phyloP scores from a whole-genome alignment of 2,797 vertebrate species.

The Ataeniobius toweri region DNA sequence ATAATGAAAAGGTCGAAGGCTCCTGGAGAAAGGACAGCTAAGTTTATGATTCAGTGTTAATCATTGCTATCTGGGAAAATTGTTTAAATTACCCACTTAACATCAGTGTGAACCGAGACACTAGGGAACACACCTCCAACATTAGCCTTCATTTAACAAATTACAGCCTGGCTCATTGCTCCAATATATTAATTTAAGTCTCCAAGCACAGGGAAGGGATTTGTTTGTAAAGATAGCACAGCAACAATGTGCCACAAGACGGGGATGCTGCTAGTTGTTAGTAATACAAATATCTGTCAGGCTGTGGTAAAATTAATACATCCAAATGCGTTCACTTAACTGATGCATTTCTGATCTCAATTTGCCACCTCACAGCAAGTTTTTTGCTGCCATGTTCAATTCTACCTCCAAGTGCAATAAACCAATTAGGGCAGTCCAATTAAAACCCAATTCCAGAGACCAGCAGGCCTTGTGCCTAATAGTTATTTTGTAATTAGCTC shows the following conservation, averaged over 20 bases:
- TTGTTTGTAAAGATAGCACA: slow-evolving; percentile 39
- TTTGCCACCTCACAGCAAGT: slow-evolving; percentile 55
- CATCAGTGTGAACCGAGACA: slow-evolving; percentile 63
- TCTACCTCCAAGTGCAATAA: slow-evolving; percentile 72
- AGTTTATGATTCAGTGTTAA: slow-evolving; percentile 50
- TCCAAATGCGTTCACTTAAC: slow-evolving; percentile 9
- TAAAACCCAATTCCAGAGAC: slow-evolving; percentile 81
- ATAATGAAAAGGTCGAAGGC: slow-evolving; percentile 54
- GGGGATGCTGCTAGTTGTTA: slow-evolving; percentile 39
- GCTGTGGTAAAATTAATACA: slow-evolving; percentile 28
- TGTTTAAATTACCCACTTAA: slow-evolving; percentile 69
- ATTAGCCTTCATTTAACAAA: slow-evolving; percentile 73
- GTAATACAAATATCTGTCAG: slow-evolving; percentile 46
- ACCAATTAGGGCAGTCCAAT: slow-evolving; percentile 81
- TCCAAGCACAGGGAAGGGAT: slow-evolving; percentile 23
- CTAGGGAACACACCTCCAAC: slow-evolving; percentile 57
- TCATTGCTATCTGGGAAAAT: slow-evolving; percentile 51
- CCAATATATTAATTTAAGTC: slow-evolving; percentile 52
- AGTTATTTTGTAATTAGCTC: slow-evolving; percentile 79
- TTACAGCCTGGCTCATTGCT: slow-evolving; percentile 62
- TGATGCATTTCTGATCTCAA: slow-evolving; percentile 35
- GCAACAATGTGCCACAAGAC: slow-evolving; percentile 26
- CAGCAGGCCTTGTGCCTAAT: slow-evolving; percentile 73
- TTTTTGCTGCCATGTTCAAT: slow-evolving; percentile 57
- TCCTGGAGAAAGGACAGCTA: slow-evolving; percentile 34